phyloP scores from a whole-genome alignment of 2,797 vertebrate genomes.

The Macrochelys suwanniensis region DNA sequence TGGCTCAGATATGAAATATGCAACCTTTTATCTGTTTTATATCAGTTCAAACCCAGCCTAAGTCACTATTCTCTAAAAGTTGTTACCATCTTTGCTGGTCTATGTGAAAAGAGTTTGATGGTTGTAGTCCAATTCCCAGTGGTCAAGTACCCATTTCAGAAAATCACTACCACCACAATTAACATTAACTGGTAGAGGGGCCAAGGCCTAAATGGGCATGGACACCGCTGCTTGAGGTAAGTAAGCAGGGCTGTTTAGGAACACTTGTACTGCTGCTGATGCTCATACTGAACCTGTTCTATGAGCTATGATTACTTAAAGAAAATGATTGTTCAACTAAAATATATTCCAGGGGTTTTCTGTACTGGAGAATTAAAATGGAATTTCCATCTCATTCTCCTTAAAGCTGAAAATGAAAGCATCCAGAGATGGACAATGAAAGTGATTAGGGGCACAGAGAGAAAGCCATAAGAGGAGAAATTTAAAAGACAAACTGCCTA shows the following conservation, averaged over 20 bases:
- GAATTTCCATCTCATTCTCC: conserved; percentile 16
- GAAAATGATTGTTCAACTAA: neutral
- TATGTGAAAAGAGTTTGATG: conserved; percentile 1
- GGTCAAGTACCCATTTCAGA: neutral
- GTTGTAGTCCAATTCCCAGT: neutral
- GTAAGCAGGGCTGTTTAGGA: neutral
- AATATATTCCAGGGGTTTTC: neutral
- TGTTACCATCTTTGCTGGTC: neutral
- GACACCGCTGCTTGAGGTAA: neutral
- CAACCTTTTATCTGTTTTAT: neutral
- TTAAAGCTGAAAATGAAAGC: neutral
- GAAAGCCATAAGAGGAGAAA: neutral
- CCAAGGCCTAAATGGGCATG: neutral
- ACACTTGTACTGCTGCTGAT: neutral
- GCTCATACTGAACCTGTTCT: neutral
- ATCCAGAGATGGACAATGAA: neutral
- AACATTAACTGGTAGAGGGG: neutral
- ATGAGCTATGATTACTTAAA: conserved; percentile 1
- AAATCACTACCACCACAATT: neutral
- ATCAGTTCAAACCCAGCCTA: neutral
- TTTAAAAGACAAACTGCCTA: neutral
- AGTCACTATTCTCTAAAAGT: neutral
- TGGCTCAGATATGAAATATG: conserved; percentile 1
- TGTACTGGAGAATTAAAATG: neutral
- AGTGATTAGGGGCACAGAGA: neutral